Percentiles rank a stretch among this genome's conserved stretches.
Conservation (phyloP, 1,140 invertebrate species). For the Lordiphosa collinella region DNA sequence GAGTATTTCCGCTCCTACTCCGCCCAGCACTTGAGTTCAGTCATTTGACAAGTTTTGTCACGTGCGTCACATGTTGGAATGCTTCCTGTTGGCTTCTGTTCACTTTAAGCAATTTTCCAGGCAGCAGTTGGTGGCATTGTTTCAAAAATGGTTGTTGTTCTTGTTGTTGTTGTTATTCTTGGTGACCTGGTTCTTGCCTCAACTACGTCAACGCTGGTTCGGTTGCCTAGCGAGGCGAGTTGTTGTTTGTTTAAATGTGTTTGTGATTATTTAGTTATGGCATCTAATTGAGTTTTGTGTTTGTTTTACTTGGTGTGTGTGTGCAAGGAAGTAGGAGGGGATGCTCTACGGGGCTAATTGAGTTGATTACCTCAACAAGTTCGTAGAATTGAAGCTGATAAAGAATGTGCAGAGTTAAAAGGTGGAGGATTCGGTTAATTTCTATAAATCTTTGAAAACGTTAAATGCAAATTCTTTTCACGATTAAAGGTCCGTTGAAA, state of each 20-base stretch:
- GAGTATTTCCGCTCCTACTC: slow-evolving; percentile 35
- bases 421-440: neutral
- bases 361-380: slow-evolving; percentile 57
- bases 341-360: slow-evolving; percentile 59
- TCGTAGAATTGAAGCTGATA: neutral
- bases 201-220: slow-evolving; percentile 16
- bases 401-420: neutral
- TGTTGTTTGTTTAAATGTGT: slow-evolving; percentile 68
- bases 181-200: slow-evolving; percentile 47
- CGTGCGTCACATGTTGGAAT: slow-evolving; percentile 75
- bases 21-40: slow-evolving; percentile 61
- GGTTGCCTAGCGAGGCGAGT: slow-evolving; percentile 33
- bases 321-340: slow-evolving; percentile 1
- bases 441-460: neutral
- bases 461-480: too few species aligned
- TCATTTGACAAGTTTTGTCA: slow-evolving; percentile 78
- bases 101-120: slow-evolving; percentile 67
- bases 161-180: slow-evolving; percentile 39
- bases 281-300: slow-evolving; percentile 75
- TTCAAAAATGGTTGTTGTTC: slow-evolving; percentile 37
- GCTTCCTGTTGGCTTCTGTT: slow-evolving; percentile 37
- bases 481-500: too few species aligned
- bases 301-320: slow-evolving; percentile 22
- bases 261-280: slow-evolving; percentile 77
- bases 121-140: slow-evolving; percentile 50